Percentiles rank a stretch among this genome's conserved stretches.
Evolutionary conservation across 2,113 vertebrate genomes (phyloP).

Genomic region (Misgurnus anguillicaudatus): DNA sequence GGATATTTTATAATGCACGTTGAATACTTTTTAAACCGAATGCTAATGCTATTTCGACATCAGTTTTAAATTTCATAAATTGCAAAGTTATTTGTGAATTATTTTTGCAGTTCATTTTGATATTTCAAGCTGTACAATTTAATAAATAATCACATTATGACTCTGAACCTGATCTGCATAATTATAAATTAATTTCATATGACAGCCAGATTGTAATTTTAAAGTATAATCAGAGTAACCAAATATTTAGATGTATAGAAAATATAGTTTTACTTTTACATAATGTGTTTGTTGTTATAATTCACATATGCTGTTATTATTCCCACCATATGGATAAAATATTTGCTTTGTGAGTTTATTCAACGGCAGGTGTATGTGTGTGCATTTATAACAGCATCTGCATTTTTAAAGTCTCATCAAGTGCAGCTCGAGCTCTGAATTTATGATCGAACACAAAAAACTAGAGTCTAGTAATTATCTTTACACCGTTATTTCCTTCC

Average conservation of each 20-base stretch:
- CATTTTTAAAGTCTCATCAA: slow-evolving; percentile 8
- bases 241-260: neutral
- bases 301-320: neutral
- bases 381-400: neutral
- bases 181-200: neutral
- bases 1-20: neutral
- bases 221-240: neutral
- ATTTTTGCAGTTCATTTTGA: neutral
- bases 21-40: neutral
- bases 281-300: neutral
- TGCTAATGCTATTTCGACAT: neutral
- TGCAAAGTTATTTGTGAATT: neutral
- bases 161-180: neutral
- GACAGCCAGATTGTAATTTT: neutral
- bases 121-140: neutral
- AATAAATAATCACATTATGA: neutral
- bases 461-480: slow-evolving; percentile 24
- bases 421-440: neutral
- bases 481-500: slow-evolving; percentile 11
- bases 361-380: neutral
- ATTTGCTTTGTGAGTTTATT: neutral
- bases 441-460: slow-evolving; percentile 15
- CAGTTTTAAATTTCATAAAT: neutral
- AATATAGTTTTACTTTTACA: neutral
- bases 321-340: neutral